Evolutionary conservation across 2,113 vertebrate species (phyloP).

Genomic region (Cyanoramphus novaezelandiae): DNA sequence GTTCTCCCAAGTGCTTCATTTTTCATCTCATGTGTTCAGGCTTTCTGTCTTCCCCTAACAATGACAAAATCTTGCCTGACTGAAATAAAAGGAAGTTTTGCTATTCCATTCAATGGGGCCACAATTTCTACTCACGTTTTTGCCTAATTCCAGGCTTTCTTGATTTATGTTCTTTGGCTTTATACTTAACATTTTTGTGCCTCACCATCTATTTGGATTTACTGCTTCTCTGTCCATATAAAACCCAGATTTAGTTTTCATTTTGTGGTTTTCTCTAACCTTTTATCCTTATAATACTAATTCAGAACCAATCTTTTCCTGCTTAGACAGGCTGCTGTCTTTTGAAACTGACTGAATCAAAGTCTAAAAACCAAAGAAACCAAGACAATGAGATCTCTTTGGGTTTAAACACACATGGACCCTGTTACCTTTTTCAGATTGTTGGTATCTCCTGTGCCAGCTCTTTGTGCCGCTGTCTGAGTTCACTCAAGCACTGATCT

Average conservation of each 20-base stretch:
- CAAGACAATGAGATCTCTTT: background rate
- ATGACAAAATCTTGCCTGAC: background rate
- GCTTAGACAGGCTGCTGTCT: background rate
- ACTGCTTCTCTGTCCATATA: background rate
- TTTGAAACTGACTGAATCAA: background rate
- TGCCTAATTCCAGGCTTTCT: background rate
- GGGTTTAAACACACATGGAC: background rate
- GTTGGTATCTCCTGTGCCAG: rapidly evolving
- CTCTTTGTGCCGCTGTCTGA: background rate
- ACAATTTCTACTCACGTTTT: background rate
- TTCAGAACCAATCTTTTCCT: background rate
- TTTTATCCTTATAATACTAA: background rate
- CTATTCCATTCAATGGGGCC: background rate
- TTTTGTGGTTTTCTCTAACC: background rate
- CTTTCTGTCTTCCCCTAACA: background rate
- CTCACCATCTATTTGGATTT: background rate
- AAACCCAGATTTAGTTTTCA: background rate
- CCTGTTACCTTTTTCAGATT: background rate
- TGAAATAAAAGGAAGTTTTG: background rate
- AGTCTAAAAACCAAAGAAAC: background rate
- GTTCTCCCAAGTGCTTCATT: background rate
- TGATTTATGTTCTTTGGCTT: background rate
- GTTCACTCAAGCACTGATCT: background rate
- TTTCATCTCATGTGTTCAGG: background rate
- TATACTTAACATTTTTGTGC: background rate